Evolutionary conservation across 2,888 invertebrate species (phyloP), one percentile per base, ranked within the genome.

Genomic region (Microchrysa polita): DNA sequence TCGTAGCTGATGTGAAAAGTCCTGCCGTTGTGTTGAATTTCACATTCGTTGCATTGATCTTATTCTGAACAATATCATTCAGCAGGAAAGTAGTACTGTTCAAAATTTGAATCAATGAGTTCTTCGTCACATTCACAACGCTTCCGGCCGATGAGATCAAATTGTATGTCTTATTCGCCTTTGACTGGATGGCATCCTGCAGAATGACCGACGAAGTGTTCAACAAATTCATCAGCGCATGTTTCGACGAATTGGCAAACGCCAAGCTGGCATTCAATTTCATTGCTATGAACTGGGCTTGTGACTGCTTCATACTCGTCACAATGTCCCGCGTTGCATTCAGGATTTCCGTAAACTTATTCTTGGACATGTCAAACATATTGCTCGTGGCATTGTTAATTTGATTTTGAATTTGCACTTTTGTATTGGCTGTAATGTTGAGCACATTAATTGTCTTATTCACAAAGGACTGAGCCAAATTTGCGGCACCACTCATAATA

Each of bases 231-330:
- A 61, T 40, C 10, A 73, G 53, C 5, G 73, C 52, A 14, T 44
- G 14, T 57, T 63, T 53, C n/a, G 73, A 55, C 12, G 61, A 40
- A 40, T 73, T 73, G 14, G 55, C 73, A 53, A 63, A 73, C 2
- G 14, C 65, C 48, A 72, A 72, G 23, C 60, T 72, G 5, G 72
- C 72, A 60, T 72, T 72, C 48, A 72, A n/a, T 23, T 72, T 59
- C 60, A 60, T 60, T 22, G 60, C 60, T 16, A 72, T 48, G n/a
- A 72, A 72, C 20, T 72, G 72, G 5, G 60, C 72, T 22, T 72
- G 59, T 10, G 72, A 59, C 48, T 23, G 44, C 23, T 72, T 72
- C 4, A 72, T 60, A 27, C 22, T 60, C 1, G 44, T 60, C 10
- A 72, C 72, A 9, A 72, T 60, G 18, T 44, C 48, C 16, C 60